A percentile compares a stretch with the other conserved stretches of the same genome.
phyloP scores from a whole-genome alignment of 2,888 invertebrate species.

The Mesorhabditis spiculigera region DNA sequence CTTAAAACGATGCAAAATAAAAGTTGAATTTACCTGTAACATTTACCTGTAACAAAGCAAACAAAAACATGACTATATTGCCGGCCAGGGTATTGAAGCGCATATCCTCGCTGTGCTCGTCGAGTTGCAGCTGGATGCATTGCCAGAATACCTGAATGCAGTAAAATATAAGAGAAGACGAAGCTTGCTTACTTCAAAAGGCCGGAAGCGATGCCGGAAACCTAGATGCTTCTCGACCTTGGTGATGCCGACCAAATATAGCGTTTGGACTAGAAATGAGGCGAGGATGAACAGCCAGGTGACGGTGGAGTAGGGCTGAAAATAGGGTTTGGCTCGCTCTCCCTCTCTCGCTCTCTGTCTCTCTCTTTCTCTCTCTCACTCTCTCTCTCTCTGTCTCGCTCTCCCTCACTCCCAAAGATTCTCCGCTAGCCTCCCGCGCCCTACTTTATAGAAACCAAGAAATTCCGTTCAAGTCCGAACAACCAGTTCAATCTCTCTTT shows the following conservation, averaged over 20 bases:
- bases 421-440: too few relatives aligned
- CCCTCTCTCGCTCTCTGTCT: too few relatives aligned
- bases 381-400: too few relatives aligned
- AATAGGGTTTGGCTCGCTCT: too few relatives aligned
- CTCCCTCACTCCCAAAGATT: too few relatives aligned
- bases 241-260: constrained; percentile 27
- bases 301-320: constrained; percentile 29
- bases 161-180: too few relatives aligned
- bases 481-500: too few relatives aligned
- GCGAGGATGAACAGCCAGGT: constrained; percentile 36
- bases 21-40: constrained; percentile 23
- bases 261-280: constrained; percentile 20
- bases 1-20: background rate
- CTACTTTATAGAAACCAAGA: too few relatives aligned
- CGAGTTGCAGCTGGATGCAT: constrained; percentile 39
- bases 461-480: too few relatives aligned
- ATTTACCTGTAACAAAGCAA: constrained; percentile 36
- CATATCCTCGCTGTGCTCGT: constrained; percentile 38
- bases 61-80: constrained; percentile 27
- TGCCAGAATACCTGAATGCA: constrained; percentile 48
- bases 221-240: constrained; percentile 30
- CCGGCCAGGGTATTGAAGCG: constrained; percentile 23
- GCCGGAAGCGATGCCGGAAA: constrained; percentile 26
- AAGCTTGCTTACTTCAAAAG: constrained; percentile 26
- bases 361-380: too few relatives aligned